phyloP scores from a whole-genome alignment of 2,797 vertebrate species.

The Fundulus diaphanus region DNA sequence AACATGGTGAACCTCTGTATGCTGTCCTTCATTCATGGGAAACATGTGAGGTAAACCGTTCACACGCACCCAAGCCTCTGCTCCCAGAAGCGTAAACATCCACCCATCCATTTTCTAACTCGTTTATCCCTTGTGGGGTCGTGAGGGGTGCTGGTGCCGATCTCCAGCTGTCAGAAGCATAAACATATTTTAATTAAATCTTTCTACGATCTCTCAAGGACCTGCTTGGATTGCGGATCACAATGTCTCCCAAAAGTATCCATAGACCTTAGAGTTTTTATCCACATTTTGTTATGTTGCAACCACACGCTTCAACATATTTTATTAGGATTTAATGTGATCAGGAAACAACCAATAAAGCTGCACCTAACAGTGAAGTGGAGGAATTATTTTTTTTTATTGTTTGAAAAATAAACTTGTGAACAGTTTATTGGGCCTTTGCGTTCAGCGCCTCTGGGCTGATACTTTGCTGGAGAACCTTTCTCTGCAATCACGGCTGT shows the following conservation, averaged over 20 bases:
- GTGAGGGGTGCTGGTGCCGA: too few species aligned
- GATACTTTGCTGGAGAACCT: neutral
- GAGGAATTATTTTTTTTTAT: neutral
- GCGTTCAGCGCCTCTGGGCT: neutral
- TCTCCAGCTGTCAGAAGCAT: too few species aligned
- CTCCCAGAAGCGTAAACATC: neutral
- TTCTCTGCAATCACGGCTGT: neutral
- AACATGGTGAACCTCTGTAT: conserved; percentile 96
- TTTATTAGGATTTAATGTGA: neutral
- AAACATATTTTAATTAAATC: neutral
- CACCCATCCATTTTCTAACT: too few species aligned
- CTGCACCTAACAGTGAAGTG: neutral
- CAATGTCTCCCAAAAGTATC: neutral
- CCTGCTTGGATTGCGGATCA: neutral
- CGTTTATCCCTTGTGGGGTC: too few species aligned
- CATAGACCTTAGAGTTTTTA: neutral
- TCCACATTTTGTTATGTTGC: neutral
- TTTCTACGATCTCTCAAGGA: neutral
- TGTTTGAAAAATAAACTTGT: too few species aligned
- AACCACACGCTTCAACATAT: neutral
- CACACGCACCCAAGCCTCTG: neutral
- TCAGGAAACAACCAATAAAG: neutral
- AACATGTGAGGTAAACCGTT: conserved; percentile 88
- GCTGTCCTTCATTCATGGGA: conserved; percentile 87
- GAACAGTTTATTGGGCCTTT: too few species aligned